Evolutionary conservation across 2,888 invertebrate species (phyloP), one percentile per base, ranked within the genome.

Genomic region (Tortrix viridana): DNA sequence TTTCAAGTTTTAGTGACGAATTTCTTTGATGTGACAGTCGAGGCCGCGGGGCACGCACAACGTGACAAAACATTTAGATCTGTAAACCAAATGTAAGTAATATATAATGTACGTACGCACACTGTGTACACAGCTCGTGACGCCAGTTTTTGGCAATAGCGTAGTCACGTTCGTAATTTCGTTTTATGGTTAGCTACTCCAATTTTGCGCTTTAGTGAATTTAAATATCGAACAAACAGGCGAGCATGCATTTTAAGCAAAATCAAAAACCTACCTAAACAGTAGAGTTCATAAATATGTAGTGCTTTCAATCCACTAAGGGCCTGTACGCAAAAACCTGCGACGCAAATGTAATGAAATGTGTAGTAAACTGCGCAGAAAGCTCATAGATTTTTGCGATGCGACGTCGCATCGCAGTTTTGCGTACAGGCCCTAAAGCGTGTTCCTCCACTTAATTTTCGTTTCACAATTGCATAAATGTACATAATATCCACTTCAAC

Each of bases 91-190:
- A 32, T 32, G 37, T 50, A 50, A 46, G n/a, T n/a, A n/a, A n/a
- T n/a, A n/a, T n/a, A n/a, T n/a, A n/a, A n/a, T n/a, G n/a, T 19
- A 12, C 12, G 46, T 48, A 46, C 9, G 18, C 32, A 41, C 38
- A 12, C 7, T 38, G 37, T 0, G 18, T 26, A 19, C 23, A 52
- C 38, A 5, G 32, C 22, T 56, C 38, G 56, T 62, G 62, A 62
- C 62, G 62, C 44, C 37, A 44, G 19, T 26, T 52, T 50, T 62
- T 62, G 62, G 62, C 62, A 62, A 9, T 14, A n/a, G 23, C 18
- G 44, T 22, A 56, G 56, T 62, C 49, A 57, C 50, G 57, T 47
- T 62, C 57, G 32, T 22, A 32, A 52, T 41, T 62, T 26, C 19
- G 46, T 52, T 57, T 56, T 46, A 52, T 57, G 19, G 37, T 23